phyloP scores from a whole-genome alignment of 2,797 vertebrate genomes.

The Neopelma chrysocephalum region DNA sequence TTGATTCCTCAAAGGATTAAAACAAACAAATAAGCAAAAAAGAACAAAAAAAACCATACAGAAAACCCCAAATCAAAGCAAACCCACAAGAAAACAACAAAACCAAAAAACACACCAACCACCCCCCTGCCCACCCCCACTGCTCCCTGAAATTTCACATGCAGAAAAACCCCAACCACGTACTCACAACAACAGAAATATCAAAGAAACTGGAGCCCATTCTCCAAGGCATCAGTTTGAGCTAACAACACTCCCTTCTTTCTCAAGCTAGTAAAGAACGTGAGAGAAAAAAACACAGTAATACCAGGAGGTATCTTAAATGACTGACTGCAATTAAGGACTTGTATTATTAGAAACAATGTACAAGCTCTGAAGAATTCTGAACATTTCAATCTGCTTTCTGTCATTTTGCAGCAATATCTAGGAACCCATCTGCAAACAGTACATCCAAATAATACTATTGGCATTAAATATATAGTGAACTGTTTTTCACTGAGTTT shows the following conservation, averaged over 20 bases:
- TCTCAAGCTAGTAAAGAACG: not conserved
- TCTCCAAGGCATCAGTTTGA: not conserved
- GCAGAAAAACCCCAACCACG: not conserved
- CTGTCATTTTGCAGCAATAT: not conserved
- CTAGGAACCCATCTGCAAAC: not conserved
- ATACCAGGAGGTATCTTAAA: not conserved
- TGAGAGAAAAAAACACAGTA: not conserved
- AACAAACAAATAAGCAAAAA: not conserved
- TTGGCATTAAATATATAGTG: not conserved
- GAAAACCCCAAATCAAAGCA: not conserved
- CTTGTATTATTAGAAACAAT: not conserved
- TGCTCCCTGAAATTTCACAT: not conserved
- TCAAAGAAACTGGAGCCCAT: not conserved
- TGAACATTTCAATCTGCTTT: not conserved
- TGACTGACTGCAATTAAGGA: not conserved
- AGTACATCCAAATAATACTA: not conserved
- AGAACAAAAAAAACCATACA: not conserved
- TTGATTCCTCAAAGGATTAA: not conserved
- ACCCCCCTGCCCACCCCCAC: rapidly evolving
- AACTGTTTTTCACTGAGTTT: not conserved
- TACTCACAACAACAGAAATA: not conserved
- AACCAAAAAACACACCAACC: too few relatives aligned
- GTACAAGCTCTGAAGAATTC: not conserved
- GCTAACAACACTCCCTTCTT: not conserved
- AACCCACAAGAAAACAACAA: not conserved